Evolutionary conservation across 2,888 invertebrate species (phyloP).

Genomic region (Arctia plantaginis): DNA sequence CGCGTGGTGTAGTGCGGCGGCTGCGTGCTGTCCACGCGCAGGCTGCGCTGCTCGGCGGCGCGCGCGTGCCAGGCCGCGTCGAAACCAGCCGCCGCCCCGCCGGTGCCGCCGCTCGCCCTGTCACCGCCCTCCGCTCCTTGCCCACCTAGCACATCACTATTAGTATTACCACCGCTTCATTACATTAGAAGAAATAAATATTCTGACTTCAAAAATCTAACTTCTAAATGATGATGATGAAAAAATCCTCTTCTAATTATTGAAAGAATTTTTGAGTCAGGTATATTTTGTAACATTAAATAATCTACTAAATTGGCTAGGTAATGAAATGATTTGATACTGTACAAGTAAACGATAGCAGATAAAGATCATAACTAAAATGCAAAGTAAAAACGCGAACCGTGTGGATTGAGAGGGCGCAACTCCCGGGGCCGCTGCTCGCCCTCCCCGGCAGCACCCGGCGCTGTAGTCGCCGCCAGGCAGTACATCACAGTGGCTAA

Average conservation of each 20-base stretch:
- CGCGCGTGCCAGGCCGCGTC: conserved; percentile 69
- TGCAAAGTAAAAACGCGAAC: conserved; percentile 62
- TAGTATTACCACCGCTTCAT: too few species aligned
- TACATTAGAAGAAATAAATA: too few species aligned
- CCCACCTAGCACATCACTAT: neutral
- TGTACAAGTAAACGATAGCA: neutral
- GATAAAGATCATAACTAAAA: neutral
- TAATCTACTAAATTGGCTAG: neutral
- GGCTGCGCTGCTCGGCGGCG: conserved; percentile 53
- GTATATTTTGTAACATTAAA: neutral
- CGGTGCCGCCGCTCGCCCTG: conserved; percentile 36
- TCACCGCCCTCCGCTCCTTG: neutral
- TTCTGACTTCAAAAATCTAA: too few species aligned
- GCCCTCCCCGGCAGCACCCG: conserved; percentile 62
- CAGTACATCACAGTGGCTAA: conserved; percentile 85
- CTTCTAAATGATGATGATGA: too few species aligned
- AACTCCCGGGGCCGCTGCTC: conserved; percentile 77
- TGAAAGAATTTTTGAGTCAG: too few species aligned
- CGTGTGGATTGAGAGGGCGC: conserved; percentile 78
- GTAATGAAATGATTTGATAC: too few species aligned
- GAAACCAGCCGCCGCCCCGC: conserved; percentile 67
- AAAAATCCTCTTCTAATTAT: too few species aligned
- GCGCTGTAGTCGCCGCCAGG: conserved; percentile 71
- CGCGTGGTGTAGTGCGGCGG: conserved; percentile 72
- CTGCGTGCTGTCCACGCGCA: conserved; percentile 74